Evolutionary conservation across 2,113 vertebrate species (phyloP), one percentile per base, ranked within the genome.

Genomic region (Thryonomys swinderianus): DNA sequence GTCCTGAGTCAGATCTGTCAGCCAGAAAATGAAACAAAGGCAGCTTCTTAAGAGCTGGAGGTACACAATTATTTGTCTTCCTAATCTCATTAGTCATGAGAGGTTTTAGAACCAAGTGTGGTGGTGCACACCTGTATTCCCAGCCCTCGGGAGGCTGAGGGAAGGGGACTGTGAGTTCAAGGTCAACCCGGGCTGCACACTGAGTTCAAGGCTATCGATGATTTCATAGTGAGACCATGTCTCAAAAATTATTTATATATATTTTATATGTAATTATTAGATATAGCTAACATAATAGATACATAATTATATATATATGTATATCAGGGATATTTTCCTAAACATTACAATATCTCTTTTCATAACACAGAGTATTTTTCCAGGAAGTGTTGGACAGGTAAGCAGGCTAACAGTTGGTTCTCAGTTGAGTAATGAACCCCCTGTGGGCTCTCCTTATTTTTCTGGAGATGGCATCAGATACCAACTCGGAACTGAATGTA

Each of bases 381-480:
- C 20, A 45, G 79, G 62, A 84, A 53, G 64, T 61, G 2, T 62
- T 82, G 59, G 73, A 62, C 84, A 79, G 25, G 32, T 40, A n/a
- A 76, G 5, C 69, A 59, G 48, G 37, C 67, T 66, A 42, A n/a
- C 17, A 64, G 13, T 25, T 89, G 73, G 86, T 62, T 91, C 42
- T 67, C 25, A 9, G 14, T 55, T 84, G 66, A 37, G 11, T 10
- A 27, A n/a, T 48, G n/a, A 91, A 64, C 20, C 17, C 91, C 88
- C 80, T 40, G 1, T n/a, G 67, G 74, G 23, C 67, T 90, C n/a
- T 94, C 51, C 55, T 82, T 78, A 67, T 88, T 79, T 87, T 76
- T 73, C 59, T 86, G 42, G n/a, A 84, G 40, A 55, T 37, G 27
- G 18, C n/a, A 64, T 76, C 67, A 71, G 23, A 81, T 91, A 64